phyloP scores from a whole-genome alignment of 1,140 invertebrate genomes.

The Carposina sasakii region DNA sequence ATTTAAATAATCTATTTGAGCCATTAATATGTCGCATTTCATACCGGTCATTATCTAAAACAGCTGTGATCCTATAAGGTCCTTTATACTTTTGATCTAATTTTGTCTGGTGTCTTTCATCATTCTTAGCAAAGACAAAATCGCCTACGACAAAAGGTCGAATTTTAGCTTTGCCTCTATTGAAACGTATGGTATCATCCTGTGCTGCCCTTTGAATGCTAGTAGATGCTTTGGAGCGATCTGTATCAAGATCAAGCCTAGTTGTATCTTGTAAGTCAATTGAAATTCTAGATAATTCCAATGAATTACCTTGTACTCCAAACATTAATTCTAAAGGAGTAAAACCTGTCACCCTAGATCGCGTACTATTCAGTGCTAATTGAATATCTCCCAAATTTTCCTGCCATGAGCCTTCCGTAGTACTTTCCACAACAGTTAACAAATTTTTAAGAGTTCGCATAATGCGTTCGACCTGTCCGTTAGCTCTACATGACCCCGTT shows the following conservation, averaged over 20 bases:
- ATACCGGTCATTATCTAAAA: constrained; percentile 11
- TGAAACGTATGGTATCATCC: constrained; percentile 4
- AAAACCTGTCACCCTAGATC: constrained; percentile 10
- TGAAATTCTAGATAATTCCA: constrained; percentile 5
- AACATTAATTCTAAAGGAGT: constrained; percentile 11
- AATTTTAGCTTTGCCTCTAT: constrained; percentile 7
- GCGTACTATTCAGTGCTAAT: constrained; percentile 6
- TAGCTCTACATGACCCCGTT: constrained; percentile 20
- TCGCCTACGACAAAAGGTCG: constrained; percentile 4
- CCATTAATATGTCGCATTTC: constrained; percentile 7
- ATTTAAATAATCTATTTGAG: constrained; percentile 8
- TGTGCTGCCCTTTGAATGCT: constrained; percentile 4
- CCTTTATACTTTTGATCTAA: constrained; percentile 10
- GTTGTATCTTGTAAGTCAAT: not conserved
- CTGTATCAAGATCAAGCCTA: not conserved
- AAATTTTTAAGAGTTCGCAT: constrained; percentile 12
- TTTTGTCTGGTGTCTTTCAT: constrained; percentile 10
- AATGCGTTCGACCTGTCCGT: constrained; percentile 15
- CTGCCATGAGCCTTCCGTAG: not conserved
- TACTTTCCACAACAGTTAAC: constrained; percentile 4
- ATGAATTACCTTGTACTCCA: not conserved
- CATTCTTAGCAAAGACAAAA: constrained; percentile 10
- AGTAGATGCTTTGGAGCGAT: not conserved
- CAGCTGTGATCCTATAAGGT: constrained; percentile 2
- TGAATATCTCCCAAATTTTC: constrained; percentile 8